Conservation (phyloP, 2,797 vertebrate species). For the Sciaenops ocellatus region DNA sequence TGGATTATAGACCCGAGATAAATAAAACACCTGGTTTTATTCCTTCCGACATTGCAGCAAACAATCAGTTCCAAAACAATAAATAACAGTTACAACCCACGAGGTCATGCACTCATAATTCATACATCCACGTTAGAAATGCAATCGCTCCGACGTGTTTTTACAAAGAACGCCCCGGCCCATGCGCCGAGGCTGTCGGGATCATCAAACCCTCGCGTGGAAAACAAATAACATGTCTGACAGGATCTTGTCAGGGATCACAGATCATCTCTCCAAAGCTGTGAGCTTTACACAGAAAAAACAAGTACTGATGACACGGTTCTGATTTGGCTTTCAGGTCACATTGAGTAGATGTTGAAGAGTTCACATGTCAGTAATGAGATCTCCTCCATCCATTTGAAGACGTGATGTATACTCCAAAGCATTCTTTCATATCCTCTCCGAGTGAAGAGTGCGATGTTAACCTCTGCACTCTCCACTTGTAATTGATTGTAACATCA, state of each 20-base stretch:
- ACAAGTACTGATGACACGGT: not conserved
- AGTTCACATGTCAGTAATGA: not conserved
- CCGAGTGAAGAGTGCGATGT: not conserved
- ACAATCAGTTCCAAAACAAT: not conserved
- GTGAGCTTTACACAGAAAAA: conserved; percentile 2
- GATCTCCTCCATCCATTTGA: not conserved
- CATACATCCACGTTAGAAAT: conserved; percentile 20
- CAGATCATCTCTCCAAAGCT: conserved; percentile 41
- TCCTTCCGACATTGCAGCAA: not conserved
- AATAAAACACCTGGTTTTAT: not conserved
- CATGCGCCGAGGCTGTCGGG: conserved; percentile 27
- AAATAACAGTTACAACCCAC: conserved; percentile 24
- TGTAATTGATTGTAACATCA: not conserved
- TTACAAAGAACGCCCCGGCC: not conserved
- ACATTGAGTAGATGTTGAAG: not conserved
- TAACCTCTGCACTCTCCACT: conserved; percentile 14
- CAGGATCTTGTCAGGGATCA: conserved; percentile 55
- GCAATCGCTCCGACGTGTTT: conserved; percentile 14
- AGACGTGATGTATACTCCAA: not conserved
- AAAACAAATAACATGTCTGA: conserved; percentile 50
- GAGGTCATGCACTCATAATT: conserved; percentile 46
- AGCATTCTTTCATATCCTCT: not conserved
- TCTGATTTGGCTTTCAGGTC: conserved; percentile 31
- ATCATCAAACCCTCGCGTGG: conserved; percentile 46
- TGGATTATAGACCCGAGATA: not conserved